Evolutionary conservation across 2,113 vertebrate species (phyloP).

Genomic region (Serranochromis macrocephalus): DNA sequence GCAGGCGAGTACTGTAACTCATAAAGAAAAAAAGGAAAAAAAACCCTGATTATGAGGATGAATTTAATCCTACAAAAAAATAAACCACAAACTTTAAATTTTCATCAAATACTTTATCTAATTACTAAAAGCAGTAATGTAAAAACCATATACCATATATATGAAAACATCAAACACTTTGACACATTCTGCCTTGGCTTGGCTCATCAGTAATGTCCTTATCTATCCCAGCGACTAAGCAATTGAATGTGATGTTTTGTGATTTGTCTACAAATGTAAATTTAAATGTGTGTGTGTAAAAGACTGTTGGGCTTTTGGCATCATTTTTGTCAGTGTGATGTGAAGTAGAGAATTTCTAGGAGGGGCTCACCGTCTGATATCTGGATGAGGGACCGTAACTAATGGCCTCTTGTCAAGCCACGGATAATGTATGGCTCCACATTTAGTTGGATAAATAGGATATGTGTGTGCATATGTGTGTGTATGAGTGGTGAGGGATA

Average conservation of each 20-base stretch:
- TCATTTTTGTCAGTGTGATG: background rate
- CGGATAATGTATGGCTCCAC: conserved; percentile 49
- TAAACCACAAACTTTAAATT: background rate
- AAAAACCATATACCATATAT: background rate
- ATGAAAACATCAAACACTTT: background rate
- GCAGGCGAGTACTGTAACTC: background rate
- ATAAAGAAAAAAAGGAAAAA: background rate
- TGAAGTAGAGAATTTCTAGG: conserved; percentile 8
- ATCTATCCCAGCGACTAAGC: background rate
- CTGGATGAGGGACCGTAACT: conserved; percentile 51
- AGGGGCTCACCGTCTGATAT: conserved; percentile 29
- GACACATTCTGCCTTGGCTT: background rate
- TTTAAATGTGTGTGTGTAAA: background rate
- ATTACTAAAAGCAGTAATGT: background rate
- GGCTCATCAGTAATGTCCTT: background rate
- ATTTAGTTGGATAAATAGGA: conserved; percentile 55
- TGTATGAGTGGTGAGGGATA: conserved; percentile 4
- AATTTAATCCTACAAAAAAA: background rate
- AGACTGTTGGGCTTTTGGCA: background rate
- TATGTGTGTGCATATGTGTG: conserved; percentile 8
- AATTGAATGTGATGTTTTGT: background rate
- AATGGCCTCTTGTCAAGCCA: conserved; percentile 50
- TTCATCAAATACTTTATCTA: background rate
- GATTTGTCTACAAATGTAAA: background rate
- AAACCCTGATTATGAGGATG: background rate